phyloP scores from a whole-genome alignment of 2,797 vertebrate species.

The Sebastiscus tertius region DNA sequence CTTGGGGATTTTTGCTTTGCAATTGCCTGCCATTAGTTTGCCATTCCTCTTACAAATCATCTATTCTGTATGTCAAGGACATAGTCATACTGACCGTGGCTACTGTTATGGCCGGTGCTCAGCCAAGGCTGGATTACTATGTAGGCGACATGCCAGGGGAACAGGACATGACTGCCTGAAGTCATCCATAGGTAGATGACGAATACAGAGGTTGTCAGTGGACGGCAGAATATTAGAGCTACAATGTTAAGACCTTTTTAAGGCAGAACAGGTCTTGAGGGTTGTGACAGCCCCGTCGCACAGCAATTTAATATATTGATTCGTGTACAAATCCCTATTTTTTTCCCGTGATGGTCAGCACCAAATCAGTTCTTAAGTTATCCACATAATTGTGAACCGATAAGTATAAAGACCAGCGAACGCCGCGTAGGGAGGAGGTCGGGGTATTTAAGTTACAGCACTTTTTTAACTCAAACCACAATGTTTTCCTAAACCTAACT shows the following conservation, averaged over 20 bases:
- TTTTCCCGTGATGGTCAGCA: too few relatives aligned
- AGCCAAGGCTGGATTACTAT: not conserved
- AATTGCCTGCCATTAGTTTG: slow-evolving; percentile 5
- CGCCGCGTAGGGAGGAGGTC: too few relatives aligned
- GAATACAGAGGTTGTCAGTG: not conserved
- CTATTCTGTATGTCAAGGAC: slow-evolving; percentile 3
- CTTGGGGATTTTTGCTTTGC: slow-evolving; percentile 4
- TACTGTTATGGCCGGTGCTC: not conserved
- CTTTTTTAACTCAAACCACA: too few relatives aligned
- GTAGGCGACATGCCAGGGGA: not conserved
- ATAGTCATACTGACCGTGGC: not conserved
- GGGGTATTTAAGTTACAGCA: too few relatives aligned
- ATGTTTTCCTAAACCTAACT: too few relatives aligned
- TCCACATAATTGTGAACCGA: too few relatives aligned
- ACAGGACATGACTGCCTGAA: not conserved
- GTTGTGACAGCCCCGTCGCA: not conserved
- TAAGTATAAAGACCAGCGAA: too few relatives aligned
- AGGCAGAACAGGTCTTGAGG: not conserved
- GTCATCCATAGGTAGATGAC: not conserved
- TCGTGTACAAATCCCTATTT: too few relatives aligned
- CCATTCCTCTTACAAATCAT: slow-evolving; percentile 18
- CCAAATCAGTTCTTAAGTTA: too few relatives aligned
- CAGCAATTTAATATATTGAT: too few relatives aligned
- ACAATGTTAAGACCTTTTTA: not conserved
- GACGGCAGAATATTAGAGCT: not conserved